These are phyloP conservation scores for Ligdia adustata DNA, from an alignment of 2,888 invertebrate genomes.

Conservation along the genomic window DNA sequence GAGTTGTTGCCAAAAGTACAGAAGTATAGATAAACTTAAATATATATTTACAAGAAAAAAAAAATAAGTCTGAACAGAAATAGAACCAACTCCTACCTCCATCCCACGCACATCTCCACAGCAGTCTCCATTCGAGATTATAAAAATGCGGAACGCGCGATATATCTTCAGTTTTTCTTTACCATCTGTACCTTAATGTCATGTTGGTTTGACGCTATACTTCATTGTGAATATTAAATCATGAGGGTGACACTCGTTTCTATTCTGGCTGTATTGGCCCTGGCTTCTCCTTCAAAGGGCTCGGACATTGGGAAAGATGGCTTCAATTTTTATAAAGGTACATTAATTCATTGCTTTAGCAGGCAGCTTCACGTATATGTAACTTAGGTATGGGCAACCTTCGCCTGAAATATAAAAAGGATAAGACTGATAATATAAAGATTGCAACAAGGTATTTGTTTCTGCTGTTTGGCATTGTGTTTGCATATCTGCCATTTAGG, in stretches of 20 bases:
- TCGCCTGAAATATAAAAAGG: no score
- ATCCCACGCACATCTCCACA: slow-evolving; percentile 24
- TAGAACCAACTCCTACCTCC: slow-evolving; percentile 32
- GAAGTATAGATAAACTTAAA: no score
- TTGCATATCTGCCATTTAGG: no score
- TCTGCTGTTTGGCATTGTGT: no score
- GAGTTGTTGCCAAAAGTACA: no score
- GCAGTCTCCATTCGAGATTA: slow-evolving; percentile 45
- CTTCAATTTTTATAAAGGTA: slow-evolving; percentile 79
- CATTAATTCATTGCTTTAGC: not conserved
- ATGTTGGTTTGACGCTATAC: slow-evolving; percentile 45
- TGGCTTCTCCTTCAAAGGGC: slow-evolving; percentile 49
- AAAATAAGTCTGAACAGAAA: slow-evolving; percentile 21
- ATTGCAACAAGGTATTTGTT: no score
- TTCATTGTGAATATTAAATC: slow-evolving; percentile 49
- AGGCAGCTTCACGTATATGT: no score
- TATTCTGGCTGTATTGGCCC: slow-evolving; percentile 58
- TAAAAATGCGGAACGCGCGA: slow-evolving; percentile 54
- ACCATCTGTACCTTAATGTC: slow-evolving; percentile 24
- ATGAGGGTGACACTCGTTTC: slow-evolving; percentile 71
- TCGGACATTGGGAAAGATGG: slow-evolving; percentile 68
- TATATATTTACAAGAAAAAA: no score
- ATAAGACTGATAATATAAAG: no score
- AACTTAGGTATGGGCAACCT: no score
- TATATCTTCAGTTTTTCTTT: slow-evolving; percentile 32